phyloP scores from a whole-genome alignment of 2,888 invertebrate species.

The Apodemia mormo region DNA sequence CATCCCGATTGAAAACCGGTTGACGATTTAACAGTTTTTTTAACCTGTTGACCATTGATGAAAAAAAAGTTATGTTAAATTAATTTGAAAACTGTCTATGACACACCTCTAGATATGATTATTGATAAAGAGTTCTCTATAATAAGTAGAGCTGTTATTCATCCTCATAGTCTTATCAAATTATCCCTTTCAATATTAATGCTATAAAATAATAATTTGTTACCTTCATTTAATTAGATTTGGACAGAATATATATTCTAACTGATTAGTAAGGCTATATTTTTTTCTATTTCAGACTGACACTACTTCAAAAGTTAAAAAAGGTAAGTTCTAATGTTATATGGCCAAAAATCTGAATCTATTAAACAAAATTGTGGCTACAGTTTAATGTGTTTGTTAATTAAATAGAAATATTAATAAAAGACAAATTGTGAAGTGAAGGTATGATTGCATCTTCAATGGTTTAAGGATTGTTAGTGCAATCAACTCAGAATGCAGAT shows the following conservation, averaged over 20 bases:
- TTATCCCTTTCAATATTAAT: no score
- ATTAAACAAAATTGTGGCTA: neutral
- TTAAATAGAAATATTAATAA: neutral
- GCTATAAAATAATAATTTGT: no score
- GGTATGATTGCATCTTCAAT: slow-evolving; percentile 3
- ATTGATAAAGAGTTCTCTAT: no score
- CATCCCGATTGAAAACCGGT: no score
- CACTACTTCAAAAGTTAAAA: slow-evolving; percentile 77
- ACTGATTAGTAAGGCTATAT: slow-evolving; percentile 20
- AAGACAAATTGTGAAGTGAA: slow-evolving; percentile 13
- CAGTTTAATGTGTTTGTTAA: neutral
- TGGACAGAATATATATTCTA: neutral
- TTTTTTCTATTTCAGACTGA: slow-evolving; percentile 74
- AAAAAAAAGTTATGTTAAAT: no score
- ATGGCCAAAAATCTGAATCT: slow-evolving; percentile 13
- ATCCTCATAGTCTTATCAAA: no score
- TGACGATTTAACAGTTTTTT: no score
- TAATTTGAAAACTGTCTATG: no score
- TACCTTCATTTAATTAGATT: neutral
- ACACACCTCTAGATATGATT: no score
- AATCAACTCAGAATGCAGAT: neutral
- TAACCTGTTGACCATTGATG: no score
- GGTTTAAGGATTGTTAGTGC: neutral
- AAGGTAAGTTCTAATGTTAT: slow-evolving; percentile 69
- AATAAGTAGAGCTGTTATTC: no score